phyloP scores from a whole-genome alignment of 2,113 vertebrate species.

The Podarcis cretensis region DNA sequence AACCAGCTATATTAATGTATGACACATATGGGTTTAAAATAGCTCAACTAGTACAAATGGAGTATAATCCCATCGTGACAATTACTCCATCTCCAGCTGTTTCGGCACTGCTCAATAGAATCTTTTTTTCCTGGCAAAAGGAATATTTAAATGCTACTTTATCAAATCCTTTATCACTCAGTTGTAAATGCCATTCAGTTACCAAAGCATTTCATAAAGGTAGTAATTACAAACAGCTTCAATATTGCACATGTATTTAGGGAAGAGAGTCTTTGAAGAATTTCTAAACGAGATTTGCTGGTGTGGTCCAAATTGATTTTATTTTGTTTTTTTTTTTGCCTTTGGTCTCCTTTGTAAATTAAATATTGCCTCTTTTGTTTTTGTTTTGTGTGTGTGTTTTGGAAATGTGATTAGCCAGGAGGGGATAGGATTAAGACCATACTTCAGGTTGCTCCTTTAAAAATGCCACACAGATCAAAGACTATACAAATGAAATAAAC shows the following conservation, averaged over 20 bases:
- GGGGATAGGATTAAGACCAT: neutral
- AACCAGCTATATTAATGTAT: constrained; percentile 46
- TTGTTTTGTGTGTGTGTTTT: neutral
- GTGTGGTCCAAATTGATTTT: neutral
- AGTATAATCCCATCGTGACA: constrained; percentile 62
- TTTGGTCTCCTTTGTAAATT: neutral
- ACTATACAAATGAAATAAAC: neutral
- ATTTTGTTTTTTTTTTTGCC: neutral
- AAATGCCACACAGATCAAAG: neutral
- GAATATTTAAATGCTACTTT: constrained; percentile 60
- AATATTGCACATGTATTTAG: constrained; percentile 41
- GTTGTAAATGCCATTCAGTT: constrained; percentile 53
- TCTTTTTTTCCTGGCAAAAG: constrained; percentile 33
- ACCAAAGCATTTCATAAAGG: constrained; percentile 56
- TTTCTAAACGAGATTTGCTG: constrained; percentile 38
- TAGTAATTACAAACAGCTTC: constrained; percentile 47
- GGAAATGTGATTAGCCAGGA: neutral
- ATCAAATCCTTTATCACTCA: constrained; percentile 59
- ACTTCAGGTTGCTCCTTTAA: neutral
- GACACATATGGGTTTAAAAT: constrained; percentile 47
- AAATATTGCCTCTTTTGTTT: neutral
- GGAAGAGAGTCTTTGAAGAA: constrained; percentile 41
- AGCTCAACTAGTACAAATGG: constrained; percentile 52
- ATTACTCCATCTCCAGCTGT: constrained; percentile 50
- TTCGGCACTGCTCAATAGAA: constrained; percentile 57